Conservation (phyloP, 2,113 vertebrate species). For the Ailuropoda melanoleuca region DNA sequence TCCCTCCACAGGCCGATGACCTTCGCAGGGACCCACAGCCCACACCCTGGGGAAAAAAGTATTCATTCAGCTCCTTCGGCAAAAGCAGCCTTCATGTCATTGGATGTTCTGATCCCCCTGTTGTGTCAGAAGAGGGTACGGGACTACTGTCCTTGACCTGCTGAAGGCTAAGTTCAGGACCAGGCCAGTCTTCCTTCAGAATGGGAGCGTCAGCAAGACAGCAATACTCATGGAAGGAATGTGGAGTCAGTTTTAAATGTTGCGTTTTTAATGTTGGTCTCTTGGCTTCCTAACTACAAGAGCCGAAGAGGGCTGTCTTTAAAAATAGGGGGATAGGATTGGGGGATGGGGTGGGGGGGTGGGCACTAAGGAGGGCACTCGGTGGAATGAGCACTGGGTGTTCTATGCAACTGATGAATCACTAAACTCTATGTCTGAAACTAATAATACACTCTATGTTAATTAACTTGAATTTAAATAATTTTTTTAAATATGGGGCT, state of each 20-base stretch:
- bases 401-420: not conserved
- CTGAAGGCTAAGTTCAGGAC: not conserved
- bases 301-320: not conserved
- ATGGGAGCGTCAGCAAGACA: not conserved
- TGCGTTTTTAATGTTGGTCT: not conserved
- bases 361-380: not conserved
- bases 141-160: not conserved
- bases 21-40: not conserved
- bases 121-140: not conserved
- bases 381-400: not conserved
- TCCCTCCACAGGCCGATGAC: not conserved
- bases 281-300: not conserved
- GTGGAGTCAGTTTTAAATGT: not conserved
- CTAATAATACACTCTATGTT: not conserved
- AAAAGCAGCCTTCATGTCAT: not conserved
- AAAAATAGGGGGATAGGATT: not conserved
- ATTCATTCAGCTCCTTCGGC: not conserved
- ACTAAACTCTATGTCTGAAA: not conserved
- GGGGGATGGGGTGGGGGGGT: not conserved
- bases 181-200: not conserved
- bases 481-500: not conserved
- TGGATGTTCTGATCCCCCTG: not conserved
- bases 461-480: not conserved
- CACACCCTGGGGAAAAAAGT: not conserved
- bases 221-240: not conserved